These are phyloP conservation scores for Anastrepha ludens DNA, from an alignment of 1,140 invertebrate species.

Conservation along the genomic window DNA sequence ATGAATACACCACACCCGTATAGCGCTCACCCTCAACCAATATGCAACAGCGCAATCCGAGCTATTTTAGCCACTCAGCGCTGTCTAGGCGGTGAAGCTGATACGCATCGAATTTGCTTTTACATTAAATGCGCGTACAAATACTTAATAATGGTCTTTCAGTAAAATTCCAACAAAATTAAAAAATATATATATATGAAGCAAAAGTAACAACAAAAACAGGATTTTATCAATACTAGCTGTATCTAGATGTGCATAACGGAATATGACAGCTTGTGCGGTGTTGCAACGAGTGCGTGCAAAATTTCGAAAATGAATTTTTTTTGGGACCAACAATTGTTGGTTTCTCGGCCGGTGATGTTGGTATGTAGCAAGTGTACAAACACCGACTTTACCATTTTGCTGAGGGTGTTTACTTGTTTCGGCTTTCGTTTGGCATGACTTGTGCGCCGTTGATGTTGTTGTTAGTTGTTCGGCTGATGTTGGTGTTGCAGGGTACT, in stretches of 20 bases:
- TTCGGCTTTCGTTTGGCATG: constrained; percentile 38
- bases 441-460: constrained; percentile 53
- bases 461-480: constrained; percentile 56
- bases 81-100: background rate
- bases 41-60: background rate
- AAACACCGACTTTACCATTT: constrained; percentile 36
- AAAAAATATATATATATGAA: background rate
- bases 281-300: constrained; percentile 57
- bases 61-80: background rate
- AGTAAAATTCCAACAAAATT: constrained; percentile 19
- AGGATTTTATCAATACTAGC: background rate
- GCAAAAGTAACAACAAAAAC: background rate
- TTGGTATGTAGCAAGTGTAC: constrained; percentile 59
- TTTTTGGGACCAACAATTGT: constrained; percentile 68
- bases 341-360: constrained; percentile 73
- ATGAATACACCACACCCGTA: constrained; percentile 32
- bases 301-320: constrained; percentile 55
- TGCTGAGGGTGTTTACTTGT: constrained; percentile 40
- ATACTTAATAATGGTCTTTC: constrained; percentile 29
- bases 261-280: constrained; percentile 48
- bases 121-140: constrained; percentile 11
- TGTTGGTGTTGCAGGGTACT: constrained; percentile 66
- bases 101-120: constrained; percentile 50
- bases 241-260: background rate
- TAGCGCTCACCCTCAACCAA: background rate